Base-by-base conservation (phyloP, 2,888 invertebrate genomes). In the Gastracanthus pulcherrimus region DNA sequence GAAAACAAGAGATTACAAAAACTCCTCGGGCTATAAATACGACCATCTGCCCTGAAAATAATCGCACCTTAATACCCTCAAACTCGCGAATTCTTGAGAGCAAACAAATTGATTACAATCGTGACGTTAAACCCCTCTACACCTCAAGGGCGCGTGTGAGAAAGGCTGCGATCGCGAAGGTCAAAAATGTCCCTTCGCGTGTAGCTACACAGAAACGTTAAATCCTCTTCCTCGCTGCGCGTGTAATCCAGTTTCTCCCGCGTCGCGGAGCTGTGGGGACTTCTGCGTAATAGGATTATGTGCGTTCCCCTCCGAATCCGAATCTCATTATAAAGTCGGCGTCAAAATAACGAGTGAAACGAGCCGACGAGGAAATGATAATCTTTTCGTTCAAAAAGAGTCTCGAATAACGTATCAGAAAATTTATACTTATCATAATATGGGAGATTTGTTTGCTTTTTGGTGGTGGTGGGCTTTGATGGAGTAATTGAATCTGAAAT, bases 201-300 rank as follows among this genome's bases (percentile, higher is more conserved):
- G 11, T 11, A 2, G 7, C 19, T 34, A 19, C n/a, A n/a, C n/a
- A n/a, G 3, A 11, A 23, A n/a, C 34, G 23, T 74, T 45, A 62
- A 71, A 71, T 78, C 78, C 78, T 13, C 69, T 70, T 77, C n/a
- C 66, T 62, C 70, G 29, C 34, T 58, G 51, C 51, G 45, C n/a
- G 66, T 72, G 66, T 80, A 80, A 80, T 80, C 80, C 74, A 74
- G 80, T 80, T 78, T 71, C 71, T 77, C 29, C 62, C n/a, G 45
- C 51, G 38, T 70, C 60, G 7, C 7, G 4, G 16, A 5, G 45
- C 45, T 45, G n/a, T n/a, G 45, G 55, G 55, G 55, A 36, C 34
- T n/a, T 45, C 13, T 13, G 11, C 48, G 45, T 81, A 71, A 81
- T 81, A 74, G 76, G 80, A 81, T 81, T 81, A 76, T 51, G 64